phyloP scores from a whole-genome alignment of 1,140 invertebrate genomes.

The Lasioglossum baleicum region DNA sequence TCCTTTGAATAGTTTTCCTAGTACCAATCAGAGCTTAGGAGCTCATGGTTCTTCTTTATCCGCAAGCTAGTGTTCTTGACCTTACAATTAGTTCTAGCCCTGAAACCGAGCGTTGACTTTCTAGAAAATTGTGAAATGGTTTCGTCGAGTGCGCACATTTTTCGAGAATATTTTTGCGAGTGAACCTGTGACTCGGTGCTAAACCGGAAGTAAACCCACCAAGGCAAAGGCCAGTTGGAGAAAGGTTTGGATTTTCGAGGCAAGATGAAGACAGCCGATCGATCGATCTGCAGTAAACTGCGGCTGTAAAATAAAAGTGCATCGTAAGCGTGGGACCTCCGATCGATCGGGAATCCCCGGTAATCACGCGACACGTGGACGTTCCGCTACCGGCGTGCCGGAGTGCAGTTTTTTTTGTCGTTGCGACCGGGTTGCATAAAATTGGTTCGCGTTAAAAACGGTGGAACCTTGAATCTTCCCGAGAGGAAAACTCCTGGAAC shows the following conservation, averaged over 20 bases:
- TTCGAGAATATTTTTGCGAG: too few relatives aligned
- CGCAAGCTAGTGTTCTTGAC: neutral
- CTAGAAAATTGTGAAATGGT: neutral
- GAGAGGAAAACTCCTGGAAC: neutral
- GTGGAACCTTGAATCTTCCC: slow-evolving; percentile 10
- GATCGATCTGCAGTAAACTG: slow-evolving; percentile 59
- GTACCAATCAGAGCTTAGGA: too few relatives aligned
- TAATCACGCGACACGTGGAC: slow-evolving; percentile 67
- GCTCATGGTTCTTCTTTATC: too few relatives aligned
- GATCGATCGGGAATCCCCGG: slow-evolving; percentile 63
- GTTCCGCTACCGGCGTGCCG: neutral
- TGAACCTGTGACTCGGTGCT: too few relatives aligned
- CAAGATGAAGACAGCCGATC: slow-evolving; percentile 34
- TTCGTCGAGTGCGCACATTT: neutral
- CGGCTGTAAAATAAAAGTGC: slow-evolving; percentile 55
- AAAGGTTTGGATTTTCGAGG: neutral
- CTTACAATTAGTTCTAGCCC: neutral
- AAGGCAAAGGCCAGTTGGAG: too few relatives aligned
- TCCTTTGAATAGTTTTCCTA: too few relatives aligned
- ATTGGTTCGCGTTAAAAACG: neutral
- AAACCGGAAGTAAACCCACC: too few relatives aligned
- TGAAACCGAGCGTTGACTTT: neutral
- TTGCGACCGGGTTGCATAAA: neutral
- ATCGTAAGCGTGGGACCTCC: slow-evolving; percentile 34
- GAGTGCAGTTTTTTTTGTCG: neutral